Evolutionary conservation across 2,113 vertebrate species (phyloP).

Genomic region (Hiodon tergisus): DNA sequence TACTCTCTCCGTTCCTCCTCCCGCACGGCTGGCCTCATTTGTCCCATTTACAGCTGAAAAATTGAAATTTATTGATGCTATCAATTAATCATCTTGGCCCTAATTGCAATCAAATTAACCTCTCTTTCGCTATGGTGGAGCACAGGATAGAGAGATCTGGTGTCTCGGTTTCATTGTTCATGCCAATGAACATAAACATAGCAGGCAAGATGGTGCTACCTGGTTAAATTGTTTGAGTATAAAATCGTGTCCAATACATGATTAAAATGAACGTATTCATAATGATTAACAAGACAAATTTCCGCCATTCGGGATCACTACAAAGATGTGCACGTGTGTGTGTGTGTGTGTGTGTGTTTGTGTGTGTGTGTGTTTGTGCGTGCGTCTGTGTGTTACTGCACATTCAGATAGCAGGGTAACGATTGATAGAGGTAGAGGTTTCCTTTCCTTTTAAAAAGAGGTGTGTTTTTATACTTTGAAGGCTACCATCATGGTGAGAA

Average conservation of each 20-base stretch:
- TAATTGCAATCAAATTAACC: conserved; percentile 77
- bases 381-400: no score
- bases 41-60: conserved; percentile 70
- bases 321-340: no score
- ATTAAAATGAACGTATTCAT: no score
- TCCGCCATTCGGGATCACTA: no score
- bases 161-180: conserved; percentile 41
- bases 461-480: no score
- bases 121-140: conserved; percentile 54
- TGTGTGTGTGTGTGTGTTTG: no score
- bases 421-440: no score
- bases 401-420: no score
- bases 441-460: no score
- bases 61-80: conserved; percentile 73
- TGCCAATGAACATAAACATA: background rate
- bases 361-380: no score
- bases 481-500: no score
- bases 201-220: background rate
- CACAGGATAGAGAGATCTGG: conserved; percentile 46
- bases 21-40: conserved; percentile 53
- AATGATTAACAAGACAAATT: no score
- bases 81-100: conserved; percentile 69
- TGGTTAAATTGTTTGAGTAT: background rate
- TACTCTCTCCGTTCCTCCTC: conserved; percentile 41
- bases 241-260: background rate